These are phyloP conservation scores for Aurelia aurita complex sp. Pacific DNA, from an alignment of 30 jellyfish, hydroid and myxozoan genomes.

Conservation along the genomic window DNA sequence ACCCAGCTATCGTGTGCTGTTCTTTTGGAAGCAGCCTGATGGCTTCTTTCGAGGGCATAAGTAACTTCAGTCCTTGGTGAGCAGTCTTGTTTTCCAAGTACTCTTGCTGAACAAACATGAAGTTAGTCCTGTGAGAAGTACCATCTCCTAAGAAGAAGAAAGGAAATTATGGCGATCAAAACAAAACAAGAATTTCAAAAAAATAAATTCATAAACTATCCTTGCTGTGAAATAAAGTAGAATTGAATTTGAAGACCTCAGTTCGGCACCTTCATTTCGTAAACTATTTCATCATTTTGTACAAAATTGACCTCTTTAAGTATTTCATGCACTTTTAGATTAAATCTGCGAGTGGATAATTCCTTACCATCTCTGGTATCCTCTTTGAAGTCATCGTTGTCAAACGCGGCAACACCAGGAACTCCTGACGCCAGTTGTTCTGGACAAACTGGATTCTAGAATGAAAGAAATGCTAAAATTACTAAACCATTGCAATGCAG, in stretches of 20 bases:
- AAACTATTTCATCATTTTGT: too few relatives aligned
- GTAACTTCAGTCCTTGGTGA: constrained; percentile 16
- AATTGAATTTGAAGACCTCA: too few relatives aligned
- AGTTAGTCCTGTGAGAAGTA: constrained; percentile 50
- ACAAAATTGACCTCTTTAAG: too few relatives aligned
- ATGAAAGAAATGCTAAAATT: too few relatives aligned
- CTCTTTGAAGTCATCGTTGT: constrained; percentile 52
- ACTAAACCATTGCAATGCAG: too few relatives aligned
- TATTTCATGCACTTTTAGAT: too few relatives aligned
- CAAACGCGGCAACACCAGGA: constrained; percentile 43
- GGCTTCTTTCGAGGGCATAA: constrained; percentile 30
- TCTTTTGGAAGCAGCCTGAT: constrained; percentile 23
- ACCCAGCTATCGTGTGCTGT: constrained; percentile 16
- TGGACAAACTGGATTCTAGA: constrained; percentile 21
- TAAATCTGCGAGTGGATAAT: too few relatives aligned
- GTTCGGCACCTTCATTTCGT: too few relatives aligned
- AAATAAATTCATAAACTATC: too few relatives aligned
- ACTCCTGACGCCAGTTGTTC: constrained; percentile 31
- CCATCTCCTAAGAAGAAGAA: constrained; percentile 15
- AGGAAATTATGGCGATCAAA: too few relatives aligned
- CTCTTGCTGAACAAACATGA: constrained; percentile 40
- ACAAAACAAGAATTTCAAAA: too few relatives aligned
- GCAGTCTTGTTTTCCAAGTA: constrained; percentile 4
- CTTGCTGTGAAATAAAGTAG: too few relatives aligned
- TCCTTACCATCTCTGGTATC: constrained; percentile 14